A percentile compares a stretch with the other conserved stretches of the same genome.
phyloP scores from a whole-genome alignment of 2,888 invertebrate species.

The Arctia plantaginis region DNA sequence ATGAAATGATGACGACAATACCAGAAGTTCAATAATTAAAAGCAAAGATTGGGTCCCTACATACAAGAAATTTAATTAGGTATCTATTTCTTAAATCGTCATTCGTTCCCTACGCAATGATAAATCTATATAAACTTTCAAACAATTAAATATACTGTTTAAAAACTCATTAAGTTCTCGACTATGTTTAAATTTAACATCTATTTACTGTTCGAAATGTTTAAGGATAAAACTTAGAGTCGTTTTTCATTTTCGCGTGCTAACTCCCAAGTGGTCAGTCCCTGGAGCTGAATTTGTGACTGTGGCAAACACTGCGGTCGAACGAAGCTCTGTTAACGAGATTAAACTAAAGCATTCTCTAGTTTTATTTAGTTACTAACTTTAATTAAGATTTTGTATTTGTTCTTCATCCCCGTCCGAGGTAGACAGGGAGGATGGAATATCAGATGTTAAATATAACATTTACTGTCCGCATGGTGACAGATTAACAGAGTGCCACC shows the following conservation, averaged over 20 bases:
- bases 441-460: no score
- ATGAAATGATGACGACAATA: no score
- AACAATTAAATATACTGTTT: neutral
- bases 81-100: neutral
- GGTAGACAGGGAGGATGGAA: no score
- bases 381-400: neutral
- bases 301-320: neutral
- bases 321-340: neutral
- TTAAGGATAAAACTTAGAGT: neutral
- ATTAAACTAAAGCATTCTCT: neutral
- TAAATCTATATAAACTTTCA: neutral
- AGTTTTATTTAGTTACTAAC: neutral
- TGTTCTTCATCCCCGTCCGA: no score
- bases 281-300: neutral
- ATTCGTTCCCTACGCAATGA: neutral
- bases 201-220: neutral
- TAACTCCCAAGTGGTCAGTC: neutral
- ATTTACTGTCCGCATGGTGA: no score
- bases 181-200: neutral
- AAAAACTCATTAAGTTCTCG: neutral
- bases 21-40: no score
- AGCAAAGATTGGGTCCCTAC: no score
- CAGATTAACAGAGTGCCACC: no score
- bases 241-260: conserved; percentile 3
- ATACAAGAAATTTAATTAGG: neutral